Evolutionary conservation across 1,140 invertebrate genomes (phyloP).

Genomic region (Polypedilum vanderplanki): DNA sequence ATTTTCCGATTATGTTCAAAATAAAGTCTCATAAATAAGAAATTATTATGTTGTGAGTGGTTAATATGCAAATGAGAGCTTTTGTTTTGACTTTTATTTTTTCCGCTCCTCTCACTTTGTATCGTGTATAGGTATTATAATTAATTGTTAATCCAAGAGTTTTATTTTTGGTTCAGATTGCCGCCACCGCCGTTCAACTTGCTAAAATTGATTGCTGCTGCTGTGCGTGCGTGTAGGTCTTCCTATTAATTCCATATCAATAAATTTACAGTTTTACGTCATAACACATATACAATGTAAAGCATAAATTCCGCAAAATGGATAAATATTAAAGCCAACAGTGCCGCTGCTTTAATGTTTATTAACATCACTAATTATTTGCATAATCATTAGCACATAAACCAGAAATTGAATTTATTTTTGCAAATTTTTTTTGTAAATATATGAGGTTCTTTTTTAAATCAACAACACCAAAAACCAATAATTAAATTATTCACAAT

Average conservation of each 20-base stretch:
- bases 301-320: not conserved
- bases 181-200: constrained; percentile 30
- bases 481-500: too few species aligned
- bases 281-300: not conserved
- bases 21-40: constrained; percentile 29
- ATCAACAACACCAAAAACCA: too few species aligned
- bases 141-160: constrained; percentile 2
- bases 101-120: not conserved
- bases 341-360: not conserved
- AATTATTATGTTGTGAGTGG: constrained; percentile 31
- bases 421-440: not conserved
- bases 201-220: not conserved
- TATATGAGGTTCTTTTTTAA: not conserved
- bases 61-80: constrained; percentile 6
- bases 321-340: not conserved
- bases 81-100: not conserved
- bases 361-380: constrained; percentile 7
- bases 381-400: not conserved
- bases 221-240: not conserved
- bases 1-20: constrained; percentile 24
- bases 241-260: constrained; percentile 14
- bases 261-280: constrained; percentile 19
- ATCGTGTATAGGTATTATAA: not conserved
- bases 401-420: not conserved
- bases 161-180: constrained; percentile 14